A percentile compares a stretch with the other conserved stretches of the same genome.
Evolutionary conservation across 2,888 invertebrate genomes (phyloP).

Genomic region (Trissonchulus latispiculum): DNA sequence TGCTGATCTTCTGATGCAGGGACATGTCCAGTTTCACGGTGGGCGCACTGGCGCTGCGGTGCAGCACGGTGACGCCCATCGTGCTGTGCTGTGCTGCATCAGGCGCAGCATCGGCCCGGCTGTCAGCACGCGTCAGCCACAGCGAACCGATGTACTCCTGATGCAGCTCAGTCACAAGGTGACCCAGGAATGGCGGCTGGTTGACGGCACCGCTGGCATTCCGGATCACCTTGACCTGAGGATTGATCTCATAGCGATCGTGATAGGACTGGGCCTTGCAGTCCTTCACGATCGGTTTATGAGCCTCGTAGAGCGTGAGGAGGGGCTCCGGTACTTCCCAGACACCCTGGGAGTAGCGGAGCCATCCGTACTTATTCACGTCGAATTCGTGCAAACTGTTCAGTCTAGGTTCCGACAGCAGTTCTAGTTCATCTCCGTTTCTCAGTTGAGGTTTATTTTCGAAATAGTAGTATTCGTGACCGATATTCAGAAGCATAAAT

Average conservation of each 20-base stretch:
- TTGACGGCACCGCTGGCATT: background rate
- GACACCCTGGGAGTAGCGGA: background rate
- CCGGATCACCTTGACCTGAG: background rate
- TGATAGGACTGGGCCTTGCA: constrained; percentile 4
- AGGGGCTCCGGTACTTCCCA: background rate
- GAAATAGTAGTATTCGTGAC: background rate
- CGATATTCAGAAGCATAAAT: background rate
- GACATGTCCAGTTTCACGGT: background rate
- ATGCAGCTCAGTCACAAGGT: background rate
- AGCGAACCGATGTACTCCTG: background rate
- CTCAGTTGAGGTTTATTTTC: background rate
- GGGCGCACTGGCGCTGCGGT: background rate
- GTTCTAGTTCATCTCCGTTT: background rate
- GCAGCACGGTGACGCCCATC: background rate
- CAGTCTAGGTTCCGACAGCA: background rate
- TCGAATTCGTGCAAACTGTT: background rate
- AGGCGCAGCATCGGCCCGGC: background rate
- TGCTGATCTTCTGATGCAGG: constrained; percentile 9
- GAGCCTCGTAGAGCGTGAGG: background rate
- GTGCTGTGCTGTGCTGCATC: background rate
- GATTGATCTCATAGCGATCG: constrained; percentile 1
- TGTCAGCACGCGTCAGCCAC: background rate
- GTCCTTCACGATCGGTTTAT: background rate
- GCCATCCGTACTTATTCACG: background rate
- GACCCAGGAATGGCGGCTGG: background rate